Base-by-base conservation (phyloP, 2,113 vertebrate genomes). In the Ptychochromis oligacanthus region DNA sequence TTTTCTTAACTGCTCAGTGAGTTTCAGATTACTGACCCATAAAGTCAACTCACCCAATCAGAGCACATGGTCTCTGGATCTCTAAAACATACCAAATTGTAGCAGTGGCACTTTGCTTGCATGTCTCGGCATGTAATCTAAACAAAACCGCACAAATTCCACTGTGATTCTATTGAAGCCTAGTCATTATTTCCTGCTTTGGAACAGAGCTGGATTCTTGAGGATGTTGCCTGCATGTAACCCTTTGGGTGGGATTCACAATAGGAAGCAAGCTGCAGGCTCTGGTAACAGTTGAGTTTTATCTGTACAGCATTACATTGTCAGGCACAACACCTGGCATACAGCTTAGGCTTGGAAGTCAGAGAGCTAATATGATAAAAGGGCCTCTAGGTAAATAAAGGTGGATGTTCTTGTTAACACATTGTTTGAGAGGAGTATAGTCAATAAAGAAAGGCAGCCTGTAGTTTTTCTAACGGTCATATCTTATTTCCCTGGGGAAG, bases 101-200 rank as follows among this genome's bases (percentile, higher is more conserved):
- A 74, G 89, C 87, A 77, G 38, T 34, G 78, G 43, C 76, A 58
- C 54, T 85, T 54, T 40, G 67, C 83, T 74, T 26, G 7, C 93
- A 78, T 85, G 92, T 91, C 92, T 76, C 54, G 2, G 65, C 90
- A 77, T 84, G 93, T 79, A 88, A 62, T 75, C 88, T 77, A 93
- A 95, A 93, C 91, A 93, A 88, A 80, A 83, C 75, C 13, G 64
- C 82, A 83, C 70, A 86, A 79, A 92, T 93, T 92, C 91, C 92
- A 83, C 80, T 24, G 77, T 58, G 60, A 2, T 26, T 82, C 78
- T 87, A 80, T 90, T 79, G 81, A 92, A 90, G 88, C 90, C 14
- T 70, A 60, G 83, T 89, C 88, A 84, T 93, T 92, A 88, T 89
- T 92, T 94, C 94, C 93, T 94, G 93, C 92, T 93, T 84, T 91